Evolutionary conservation across 1,140 invertebrate genomes (phyloP).

Genomic region (Caenorhabditis latens): DNA sequence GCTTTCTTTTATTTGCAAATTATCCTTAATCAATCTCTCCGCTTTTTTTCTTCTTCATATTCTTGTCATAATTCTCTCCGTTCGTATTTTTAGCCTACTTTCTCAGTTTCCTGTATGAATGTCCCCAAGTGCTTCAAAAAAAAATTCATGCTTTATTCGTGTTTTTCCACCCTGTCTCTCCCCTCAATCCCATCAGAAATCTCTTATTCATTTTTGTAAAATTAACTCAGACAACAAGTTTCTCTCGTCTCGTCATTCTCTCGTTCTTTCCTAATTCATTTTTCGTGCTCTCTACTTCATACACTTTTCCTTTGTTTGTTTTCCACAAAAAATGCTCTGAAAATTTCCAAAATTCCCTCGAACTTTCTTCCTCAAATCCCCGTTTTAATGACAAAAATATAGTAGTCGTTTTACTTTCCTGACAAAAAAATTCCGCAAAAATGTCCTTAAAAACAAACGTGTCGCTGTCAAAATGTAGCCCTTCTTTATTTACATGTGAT

Average conservation of each 20-base stretch:
- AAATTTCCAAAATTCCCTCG: not conserved
- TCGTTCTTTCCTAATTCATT: not conserved
- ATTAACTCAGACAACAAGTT: slow-evolving; percentile 19
- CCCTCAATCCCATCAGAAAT: not conserved
- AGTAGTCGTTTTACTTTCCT: not conserved
- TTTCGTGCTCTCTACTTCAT: slow-evolving; percentile 30
- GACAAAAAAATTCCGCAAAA: slow-evolving; percentile 22
- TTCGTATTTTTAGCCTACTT: not conserved
- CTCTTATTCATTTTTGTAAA: slow-evolving; percentile 25
- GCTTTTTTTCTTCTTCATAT: not conserved
- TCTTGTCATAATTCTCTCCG: slow-evolving; percentile 46
- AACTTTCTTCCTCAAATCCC: slow-evolving; percentile 2
- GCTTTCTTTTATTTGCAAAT: not conserved
- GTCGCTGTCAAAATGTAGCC: not conserved
- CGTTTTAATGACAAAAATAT: slow-evolving; percentile 2
- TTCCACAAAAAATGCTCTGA: not conserved
- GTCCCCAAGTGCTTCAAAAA: not conserved
- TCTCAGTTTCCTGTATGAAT: not conserved
- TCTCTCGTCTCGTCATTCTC: slow-evolving; percentile 4
- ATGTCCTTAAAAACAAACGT: slow-evolving; percentile 47
- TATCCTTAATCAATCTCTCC: not conserved
- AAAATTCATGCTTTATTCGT: slow-evolving; percentile 38
- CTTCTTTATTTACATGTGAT: not conserved
- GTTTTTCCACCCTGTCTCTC: not conserved
- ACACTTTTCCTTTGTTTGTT: not conserved